Evolutionary conservation across 2,888 invertebrate species (phyloP).

Genomic region (Sepioteuthis lessoniana): DNA sequence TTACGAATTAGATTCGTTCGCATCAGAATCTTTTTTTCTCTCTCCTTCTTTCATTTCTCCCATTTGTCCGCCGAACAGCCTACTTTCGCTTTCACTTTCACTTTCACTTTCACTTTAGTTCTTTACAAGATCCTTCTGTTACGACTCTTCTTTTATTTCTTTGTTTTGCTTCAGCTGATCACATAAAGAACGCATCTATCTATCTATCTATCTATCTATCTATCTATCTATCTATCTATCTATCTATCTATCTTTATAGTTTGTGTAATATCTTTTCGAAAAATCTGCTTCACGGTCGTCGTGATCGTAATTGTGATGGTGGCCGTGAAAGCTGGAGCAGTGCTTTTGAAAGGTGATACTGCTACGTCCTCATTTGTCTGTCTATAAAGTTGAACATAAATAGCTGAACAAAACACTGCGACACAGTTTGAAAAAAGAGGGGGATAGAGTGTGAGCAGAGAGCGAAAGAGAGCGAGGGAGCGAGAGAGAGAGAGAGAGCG

Average conservation of each 20-base stretch:
- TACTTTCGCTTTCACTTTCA: slow-evolving; percentile 12
- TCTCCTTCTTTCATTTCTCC: neutral
- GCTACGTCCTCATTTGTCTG: neutral
- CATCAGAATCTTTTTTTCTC: neutral
- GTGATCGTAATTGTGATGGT: neutral
- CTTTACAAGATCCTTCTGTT: neutral
- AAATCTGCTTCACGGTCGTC: neutral
- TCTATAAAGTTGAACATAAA: neutral
- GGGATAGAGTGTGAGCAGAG: no score
- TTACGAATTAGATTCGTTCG: neutral
- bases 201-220: neutral
- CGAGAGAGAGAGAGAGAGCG: no score
- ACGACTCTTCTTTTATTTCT: neutral
- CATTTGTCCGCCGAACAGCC: neutral
- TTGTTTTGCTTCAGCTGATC: no score
- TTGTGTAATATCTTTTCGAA: neutral
- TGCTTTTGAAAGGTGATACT: neutral
- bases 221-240: neutral
- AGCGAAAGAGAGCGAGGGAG: no score
- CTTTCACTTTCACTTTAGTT: neutral
- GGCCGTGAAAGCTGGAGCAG: neutral
- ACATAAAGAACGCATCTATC: neutral
- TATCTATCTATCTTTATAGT: no score
- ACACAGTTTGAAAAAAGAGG: no score
- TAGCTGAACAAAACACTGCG: neutral